Evolutionary conservation across 2,113 vertebrate species (phyloP), one percentile per base, ranked within the genome.

Genomic region (Daphoenositta chrysoptera): DNA sequence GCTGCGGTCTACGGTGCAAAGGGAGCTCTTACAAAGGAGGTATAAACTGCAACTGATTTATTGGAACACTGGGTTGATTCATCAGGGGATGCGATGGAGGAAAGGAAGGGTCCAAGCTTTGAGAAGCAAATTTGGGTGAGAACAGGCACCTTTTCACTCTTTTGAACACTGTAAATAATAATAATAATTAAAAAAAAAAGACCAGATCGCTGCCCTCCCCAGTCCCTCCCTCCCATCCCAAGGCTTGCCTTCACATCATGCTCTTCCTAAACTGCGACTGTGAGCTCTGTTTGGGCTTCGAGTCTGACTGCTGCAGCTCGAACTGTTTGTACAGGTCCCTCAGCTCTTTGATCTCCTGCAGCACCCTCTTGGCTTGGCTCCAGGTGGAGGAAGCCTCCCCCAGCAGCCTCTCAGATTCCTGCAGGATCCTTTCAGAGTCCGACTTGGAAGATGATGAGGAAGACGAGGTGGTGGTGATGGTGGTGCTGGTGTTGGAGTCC

Each of bases 331-430:
- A 99, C 65, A 99, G 96, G 66, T 95, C 98, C 95, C 98, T 97
- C 94, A 99, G 97, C 96, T 99, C 99, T 66, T 96, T 97, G 84
- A 99, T 98, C 93, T 99, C 99, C 97, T 99, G 98, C 96, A 99
- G 95, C 45, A 99, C 99, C 57, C 98, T 96, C 68, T 96, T 98
- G 13, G 99, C 99, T 86, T 99, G 99, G 61, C 95, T 98, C 99
- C 99, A 99, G 40, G 98, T 97, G 2, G 96, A 98, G 0, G 98
- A 97, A 0, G 99, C 99, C 96, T 99, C 99, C 78, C 97, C 98
- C 71, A 99, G 98, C 87, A 99, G 97, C 84, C 98, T 93, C 97
- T 99, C 98, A 0, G 98, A 98, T 94, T 99, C 98, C 33, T 97
- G 98, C 44, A 99, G 98, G 93, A 98, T 97, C 92, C 97, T 97